Evolutionary conservation across 1,140 invertebrate genomes (phyloP), one percentile per base, ranked within the genome.

Genomic region (Zaprionus inermis): DNA sequence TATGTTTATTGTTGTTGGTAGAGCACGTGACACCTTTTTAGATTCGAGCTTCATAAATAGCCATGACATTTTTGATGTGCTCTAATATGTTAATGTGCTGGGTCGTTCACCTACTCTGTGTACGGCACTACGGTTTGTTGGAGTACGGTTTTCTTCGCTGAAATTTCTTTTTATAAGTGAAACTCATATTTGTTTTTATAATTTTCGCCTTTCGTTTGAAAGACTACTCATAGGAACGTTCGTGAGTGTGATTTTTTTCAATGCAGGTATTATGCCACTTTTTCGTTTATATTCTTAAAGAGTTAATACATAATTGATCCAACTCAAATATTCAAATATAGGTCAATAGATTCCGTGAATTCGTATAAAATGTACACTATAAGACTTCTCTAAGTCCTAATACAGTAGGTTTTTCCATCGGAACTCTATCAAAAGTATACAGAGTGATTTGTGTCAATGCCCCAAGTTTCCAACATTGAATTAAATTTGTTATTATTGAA

Each of bases 11-110:
- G 72, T 59, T 65, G 61, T 41, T 56, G 51, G 28, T 46, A 67
- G 51, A 76, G 84, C 84, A 89, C 84, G 84, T 89, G 84, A 89
- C 84, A 89, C 84, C 78, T 89, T 89, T 64, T 46, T 58, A 58
- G 55, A 67, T 67, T 64, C 81, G 61, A 67, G 68, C 68, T 41
- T 76, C 80, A 90, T 89, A 89, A 89, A 90, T 89, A 89, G 84
- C 84, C 83, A 79, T 81, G 78, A 83, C 89, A 89, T 78, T 72
- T 86, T 89, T 76, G 51, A 66, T 83, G 74, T 61, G 60, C 82
- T 71, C 51, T 57, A 74, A 89, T 80, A 88, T 88, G 84, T 74
- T 89, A 88, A 88, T 88, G 82, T 38, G 55, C 12, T 73, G 54
- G 38, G 38, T 44, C 38, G 38, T 44, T 44, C 38, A 44, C 38